phyloP scores from a whole-genome alignment of 2,797 vertebrate genomes.

The Atherinosoma microstoma region DNA sequence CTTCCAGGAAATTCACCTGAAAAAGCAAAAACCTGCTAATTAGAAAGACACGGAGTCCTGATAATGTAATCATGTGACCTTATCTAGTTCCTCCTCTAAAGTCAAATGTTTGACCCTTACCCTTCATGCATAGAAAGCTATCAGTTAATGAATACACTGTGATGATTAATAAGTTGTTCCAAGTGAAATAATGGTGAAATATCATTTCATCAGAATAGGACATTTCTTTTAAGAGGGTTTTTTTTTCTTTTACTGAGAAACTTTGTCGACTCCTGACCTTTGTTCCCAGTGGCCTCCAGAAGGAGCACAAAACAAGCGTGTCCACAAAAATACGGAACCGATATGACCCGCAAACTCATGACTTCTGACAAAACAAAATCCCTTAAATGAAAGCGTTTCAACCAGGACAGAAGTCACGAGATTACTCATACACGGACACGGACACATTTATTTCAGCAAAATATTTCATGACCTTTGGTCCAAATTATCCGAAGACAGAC shows the following conservation, averaged over 20 bases:
- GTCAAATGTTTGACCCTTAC: constrained; percentile 39
- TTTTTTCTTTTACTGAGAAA: constrained; percentile 12
- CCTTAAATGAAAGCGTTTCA: background rate
- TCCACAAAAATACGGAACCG: constrained; percentile 24
- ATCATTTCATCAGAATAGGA: constrained; percentile 15
- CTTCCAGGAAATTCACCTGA: constrained; percentile 89
- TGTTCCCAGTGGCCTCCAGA: background rate
- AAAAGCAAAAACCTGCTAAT: constrained; percentile 55
- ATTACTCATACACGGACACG: constrained; percentile 8
- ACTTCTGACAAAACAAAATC: constrained; percentile 27
- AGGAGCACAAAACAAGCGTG: constrained; percentile 15
- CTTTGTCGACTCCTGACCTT: constrained; percentile 12
- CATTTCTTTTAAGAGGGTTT: background rate
- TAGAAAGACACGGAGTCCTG: constrained; percentile 2
- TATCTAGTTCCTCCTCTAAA: constrained; percentile 31
- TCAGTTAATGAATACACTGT: constrained; percentile 44
- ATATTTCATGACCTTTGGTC: constrained; percentile 37
- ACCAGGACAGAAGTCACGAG: constrained; percentile 4
- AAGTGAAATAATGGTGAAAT: constrained; percentile 1
- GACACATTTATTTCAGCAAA: constrained; percentile 47
- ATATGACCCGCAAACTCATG: constrained; percentile 37
- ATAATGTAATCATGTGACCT: constrained; percentile 22
- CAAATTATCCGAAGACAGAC: constrained; percentile 21
- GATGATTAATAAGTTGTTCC: constrained; percentile 28
- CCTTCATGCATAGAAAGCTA: constrained; percentile 29